Base-by-base conservation (phyloP, 1,140 invertebrate species). In the Drosophila orosa region DNA sequence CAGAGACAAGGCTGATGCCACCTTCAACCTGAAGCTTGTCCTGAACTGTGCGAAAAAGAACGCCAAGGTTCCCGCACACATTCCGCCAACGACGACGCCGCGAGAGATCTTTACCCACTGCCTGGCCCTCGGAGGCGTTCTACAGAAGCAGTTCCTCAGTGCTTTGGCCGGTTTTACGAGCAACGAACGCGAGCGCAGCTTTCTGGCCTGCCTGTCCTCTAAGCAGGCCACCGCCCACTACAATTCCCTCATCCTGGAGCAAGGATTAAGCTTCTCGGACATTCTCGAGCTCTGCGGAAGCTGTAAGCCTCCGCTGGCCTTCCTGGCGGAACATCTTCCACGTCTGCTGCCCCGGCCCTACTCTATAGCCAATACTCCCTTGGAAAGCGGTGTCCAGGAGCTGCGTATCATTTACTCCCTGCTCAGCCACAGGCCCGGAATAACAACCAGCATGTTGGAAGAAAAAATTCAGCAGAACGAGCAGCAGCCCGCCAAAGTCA, bases 341-440 rank as follows among this genome's bases (percentile, higher is more conserved):
- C 93, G 94, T 24, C 92, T 98, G 15, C 92, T 95, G 45, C 96
- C 97, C 8, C 92, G 97, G 60, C 94, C 96, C 19, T 98, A 97
- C 92, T 97, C 96, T 3, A 95, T 97, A 74, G 94, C 95, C 7
- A 96, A 95, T 57, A 96, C 95, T 71, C 93, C 93, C 8, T 77
- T 94, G 44, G 79, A 86, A 52, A 67, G 92, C 44, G 73, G 91
- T 8, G 4, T 12, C 0, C 92, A 92, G 47, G 73, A 91, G 33
- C 72, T 97, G 10, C 93, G 94, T 63, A 94, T 97, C 77, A 94
- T 95, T 39, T 97, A 97, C 81, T 96, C 95, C 3, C 19, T 78
- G n/a, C 74, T 71, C 12, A 6, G 45, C 0, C 10, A 55, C 5
- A 90, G 67, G 15, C 58, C 81, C 1, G 91, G 91, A 7, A 76